Percentiles rank a stretch among this genome's conserved stretches.
These are phyloP conservation scores for Mesorhabditis spiculigera DNA, from an alignment of 2,888 invertebrate genomes.

Conservation along the genomic window DNA sequence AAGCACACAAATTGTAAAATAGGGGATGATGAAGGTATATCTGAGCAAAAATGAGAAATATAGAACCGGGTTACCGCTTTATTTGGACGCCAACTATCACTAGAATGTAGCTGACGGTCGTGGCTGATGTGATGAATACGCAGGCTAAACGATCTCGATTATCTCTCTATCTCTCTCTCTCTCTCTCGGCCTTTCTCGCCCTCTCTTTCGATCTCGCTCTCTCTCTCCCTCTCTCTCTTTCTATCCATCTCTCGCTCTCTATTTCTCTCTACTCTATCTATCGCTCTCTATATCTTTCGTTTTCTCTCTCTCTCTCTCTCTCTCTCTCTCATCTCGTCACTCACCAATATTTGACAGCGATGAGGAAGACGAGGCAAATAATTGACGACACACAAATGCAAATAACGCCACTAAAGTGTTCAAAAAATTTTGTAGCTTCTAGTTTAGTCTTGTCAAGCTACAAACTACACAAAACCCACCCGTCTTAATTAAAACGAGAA, in stretches of 20 bases:
- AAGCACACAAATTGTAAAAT: conserved; percentile 33
- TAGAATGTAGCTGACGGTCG: conserved; percentile 21
- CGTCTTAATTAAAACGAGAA: not conserved
- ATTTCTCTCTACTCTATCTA: no score
- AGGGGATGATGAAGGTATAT: conserved; percentile 35
- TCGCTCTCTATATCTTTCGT: no score
- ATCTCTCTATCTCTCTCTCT: no score
- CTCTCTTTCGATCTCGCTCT: no score
- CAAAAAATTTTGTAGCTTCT: no score
- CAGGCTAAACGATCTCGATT: not conserved
- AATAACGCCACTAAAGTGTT: not conserved
- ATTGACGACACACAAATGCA: not conserved
- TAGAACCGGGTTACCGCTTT: conserved; percentile 13
- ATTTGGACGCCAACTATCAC: conserved; percentile 22
- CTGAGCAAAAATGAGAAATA: conserved; percentile 11
- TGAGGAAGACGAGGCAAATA: not conserved
- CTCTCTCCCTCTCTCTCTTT: no score
- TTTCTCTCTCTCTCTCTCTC: no score
- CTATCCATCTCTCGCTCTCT: no score
- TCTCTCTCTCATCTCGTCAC: no score
- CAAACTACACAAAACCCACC: not conserved
- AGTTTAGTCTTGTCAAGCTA: no score
- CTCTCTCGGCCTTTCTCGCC: no score
- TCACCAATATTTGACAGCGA: not conserved
- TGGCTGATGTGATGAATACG: not conserved